phyloP scores from a whole-genome alignment of 64 coral and sea anemone species.

The Anthopleura sola region DNA sequence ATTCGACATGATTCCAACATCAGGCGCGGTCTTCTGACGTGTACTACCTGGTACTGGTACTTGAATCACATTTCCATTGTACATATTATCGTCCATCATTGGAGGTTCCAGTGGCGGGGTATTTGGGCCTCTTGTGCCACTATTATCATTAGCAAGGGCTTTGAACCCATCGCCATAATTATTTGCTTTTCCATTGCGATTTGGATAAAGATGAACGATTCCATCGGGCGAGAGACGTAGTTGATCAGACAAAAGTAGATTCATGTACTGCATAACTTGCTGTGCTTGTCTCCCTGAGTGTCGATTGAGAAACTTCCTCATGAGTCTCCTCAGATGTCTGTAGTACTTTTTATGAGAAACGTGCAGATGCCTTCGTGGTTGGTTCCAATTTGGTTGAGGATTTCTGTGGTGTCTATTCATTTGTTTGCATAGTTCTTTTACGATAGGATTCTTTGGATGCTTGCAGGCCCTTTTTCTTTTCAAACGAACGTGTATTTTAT shows the following conservation, averaged over 20 bases:
- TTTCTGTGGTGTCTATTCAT: constrained; percentile 18
- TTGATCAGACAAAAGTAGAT: constrained; percentile 17
- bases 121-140: neutral
- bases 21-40: neutral
- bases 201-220: constrained; percentile 12
- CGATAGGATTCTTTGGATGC: constrained; percentile 30
- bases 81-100: neutral
- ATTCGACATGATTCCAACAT: neutral
- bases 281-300: neutral
- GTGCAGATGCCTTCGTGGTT: constrained; percentile 2
- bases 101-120: neutral
- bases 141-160: neutral
- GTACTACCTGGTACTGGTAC: neutral
- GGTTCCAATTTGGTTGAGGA: neutral
- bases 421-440: constrained; percentile 53
- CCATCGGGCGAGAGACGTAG: constrained; percentile 1
- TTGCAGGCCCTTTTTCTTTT: neutral
- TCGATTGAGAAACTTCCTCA: constrained; percentile 5
- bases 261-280: constrained; percentile 6
- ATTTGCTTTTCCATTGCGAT: neutral
- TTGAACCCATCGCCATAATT: constrained; percentile 12
- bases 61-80: constrained; percentile 8
- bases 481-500: constrained; percentile 1
- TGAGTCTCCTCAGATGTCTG: neutral
- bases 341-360: constrained; percentile 17